phyloP scores from a whole-genome alignment of 2,888 invertebrate genomes.

The Pharmacophagus antenor region DNA sequence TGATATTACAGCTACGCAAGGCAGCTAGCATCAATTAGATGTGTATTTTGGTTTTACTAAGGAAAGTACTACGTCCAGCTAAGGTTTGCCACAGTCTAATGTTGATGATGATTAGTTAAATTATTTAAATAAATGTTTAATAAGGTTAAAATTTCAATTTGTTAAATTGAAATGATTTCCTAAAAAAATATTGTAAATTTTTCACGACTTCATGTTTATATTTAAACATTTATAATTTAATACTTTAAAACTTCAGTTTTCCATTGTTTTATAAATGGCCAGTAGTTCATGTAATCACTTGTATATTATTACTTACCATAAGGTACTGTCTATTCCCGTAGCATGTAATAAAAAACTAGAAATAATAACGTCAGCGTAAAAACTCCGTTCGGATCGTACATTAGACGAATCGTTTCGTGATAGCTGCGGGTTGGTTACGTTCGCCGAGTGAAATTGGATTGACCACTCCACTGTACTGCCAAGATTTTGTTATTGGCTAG shows the following conservation, averaged over 20 bases:
- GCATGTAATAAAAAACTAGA: not conserved
- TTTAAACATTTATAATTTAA: not conserved
- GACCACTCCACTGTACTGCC: constrained; percentile 11
- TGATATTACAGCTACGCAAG: not conserved
- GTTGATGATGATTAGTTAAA: not conserved
- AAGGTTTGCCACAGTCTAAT: not conserved
- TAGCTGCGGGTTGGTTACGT: constrained; percentile 1
- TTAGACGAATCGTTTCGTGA: constrained; percentile 2
- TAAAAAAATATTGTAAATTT: no score
- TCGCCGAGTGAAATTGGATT: constrained; percentile 14
- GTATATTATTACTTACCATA: not conserved
- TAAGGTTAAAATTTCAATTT: no score
- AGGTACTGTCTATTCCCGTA: not conserved
- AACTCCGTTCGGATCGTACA: not conserved
- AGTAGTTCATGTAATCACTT: not conserved
- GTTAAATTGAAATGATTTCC: no score
- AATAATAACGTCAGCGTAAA: not conserved
- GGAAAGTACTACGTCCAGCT: no score
- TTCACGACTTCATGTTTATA: no score
- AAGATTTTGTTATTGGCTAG: constrained; percentile 11
- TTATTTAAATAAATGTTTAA: not conserved
- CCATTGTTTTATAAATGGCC: not conserved
- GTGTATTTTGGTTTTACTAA: no score
- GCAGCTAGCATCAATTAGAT: not conserved
- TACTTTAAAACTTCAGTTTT: not conserved